Conservation (phyloP, 64 coral and sea anemone species). For the Stichodactyla helianthus region DNA sequence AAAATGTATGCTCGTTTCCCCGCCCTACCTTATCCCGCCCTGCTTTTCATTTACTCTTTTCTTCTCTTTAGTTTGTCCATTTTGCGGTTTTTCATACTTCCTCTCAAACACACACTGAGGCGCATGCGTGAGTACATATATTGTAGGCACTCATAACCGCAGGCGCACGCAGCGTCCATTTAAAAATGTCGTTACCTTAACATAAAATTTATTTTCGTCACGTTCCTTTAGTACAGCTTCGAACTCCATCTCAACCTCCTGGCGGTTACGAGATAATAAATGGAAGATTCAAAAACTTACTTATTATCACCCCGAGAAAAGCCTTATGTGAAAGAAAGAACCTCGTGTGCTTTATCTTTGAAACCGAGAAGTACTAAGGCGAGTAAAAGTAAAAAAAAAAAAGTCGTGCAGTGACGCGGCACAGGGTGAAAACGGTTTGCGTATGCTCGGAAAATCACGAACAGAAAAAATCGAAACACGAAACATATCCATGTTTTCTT, state of each 20-base stretch:
- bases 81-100: too few species aligned
- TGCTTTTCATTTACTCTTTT: too few species aligned
- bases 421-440: too few species aligned
- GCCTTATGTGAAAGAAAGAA: neutral
- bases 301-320: neutral
- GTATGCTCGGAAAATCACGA: too few species aligned
- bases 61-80: too few species aligned
- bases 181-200: constrained; percentile 52
- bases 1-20: too few species aligned
- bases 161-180: neutral
- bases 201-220: constrained; percentile 97
- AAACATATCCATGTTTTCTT: too few species aligned
- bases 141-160: neutral
- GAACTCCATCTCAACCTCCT: constrained; percentile 64
- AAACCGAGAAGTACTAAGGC: neutral
- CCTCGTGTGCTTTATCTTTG: neutral
- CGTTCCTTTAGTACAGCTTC: constrained; percentile 71
- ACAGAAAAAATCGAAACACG: too few species aligned
- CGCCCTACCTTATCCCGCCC: too few species aligned
- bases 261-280: constrained; percentile 21
- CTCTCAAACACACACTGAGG: neutral
- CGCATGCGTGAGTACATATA: constrained; percentile 3
- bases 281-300: neutral
- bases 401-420: too few species aligned
- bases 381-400: neutral